Base-by-base conservation (phyloP, 2,797 vertebrate genomes). In the Hemibagrus guttatus region DNA sequence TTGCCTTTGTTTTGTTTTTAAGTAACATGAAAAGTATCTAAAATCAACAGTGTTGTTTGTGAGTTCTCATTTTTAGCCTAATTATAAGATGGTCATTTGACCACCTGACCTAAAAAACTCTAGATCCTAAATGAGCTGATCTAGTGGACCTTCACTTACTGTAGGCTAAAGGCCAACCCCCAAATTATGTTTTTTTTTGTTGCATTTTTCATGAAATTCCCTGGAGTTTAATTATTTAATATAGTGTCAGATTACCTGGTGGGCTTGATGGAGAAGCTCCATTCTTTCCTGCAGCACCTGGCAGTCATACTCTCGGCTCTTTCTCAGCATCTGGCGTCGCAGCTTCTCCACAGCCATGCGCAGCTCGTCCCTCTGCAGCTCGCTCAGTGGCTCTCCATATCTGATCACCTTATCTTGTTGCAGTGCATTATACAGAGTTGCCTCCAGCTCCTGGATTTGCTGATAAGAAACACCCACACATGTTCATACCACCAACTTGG, bases 401-500 rank as follows among this genome's bases (percentile, higher is more conserved):
- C 98, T 98, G 91, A 99, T 99, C 87, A 98, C 95, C n/a, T 98
- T 98, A 93, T 99, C 98, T 94, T 99, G 98, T 95, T 99, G 98
- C 90, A 99, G 96, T 88, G 98, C 96, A 90, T 99, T 99, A 95
- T 99, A 99, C 91, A 99, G 93, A 4, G 98, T 99, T 35, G 98
- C 98, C 92, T 99, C 98, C 94, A 99, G 94, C 91, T 99, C 98
- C 93, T 99, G 98, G 95, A 99, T 99, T 97, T 98, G 97, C 98
- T 99, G 95, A 93, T 85, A 86, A 94, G 63, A 87, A 42, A 88
- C 56, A 12, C 1, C 35, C 11, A 84, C 59, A 81, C 35, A 79
- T 26, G 21, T 52, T 66, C 4, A 52, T 54, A 21, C 6, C 26
- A 35, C 6, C 17, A 63, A 76, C 7, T 52, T 26, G 61, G 35